Conservation (phyloP, 2,797 vertebrate genomes). For the Sebastes goodei region DNA sequence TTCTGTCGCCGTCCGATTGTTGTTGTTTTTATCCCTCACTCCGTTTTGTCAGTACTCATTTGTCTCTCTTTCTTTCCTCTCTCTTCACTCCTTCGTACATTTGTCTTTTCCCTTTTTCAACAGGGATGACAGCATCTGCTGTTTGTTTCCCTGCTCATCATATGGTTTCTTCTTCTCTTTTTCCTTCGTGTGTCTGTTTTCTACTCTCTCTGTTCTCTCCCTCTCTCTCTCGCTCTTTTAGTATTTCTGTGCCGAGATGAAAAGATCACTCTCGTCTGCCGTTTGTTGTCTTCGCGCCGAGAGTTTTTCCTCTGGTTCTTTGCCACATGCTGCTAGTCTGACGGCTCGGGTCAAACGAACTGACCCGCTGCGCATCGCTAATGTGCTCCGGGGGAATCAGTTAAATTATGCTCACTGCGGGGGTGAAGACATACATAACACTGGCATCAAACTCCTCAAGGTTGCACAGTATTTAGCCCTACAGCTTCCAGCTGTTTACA, state of each 20-base stretch:
- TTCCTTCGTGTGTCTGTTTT: background rate
- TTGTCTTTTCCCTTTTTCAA: background rate
- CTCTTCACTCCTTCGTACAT: background rate
- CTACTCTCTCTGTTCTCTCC: background rate
- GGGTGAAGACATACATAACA: conserved; percentile 57
- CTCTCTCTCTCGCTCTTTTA: background rate
- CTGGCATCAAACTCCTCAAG: conserved; percentile 66
- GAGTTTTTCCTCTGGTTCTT: conserved; percentile 51
- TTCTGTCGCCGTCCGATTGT: background rate
- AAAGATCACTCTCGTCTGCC: conserved; percentile 57
- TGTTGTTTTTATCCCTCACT: conserved; percentile 6
- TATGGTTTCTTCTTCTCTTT: background rate
- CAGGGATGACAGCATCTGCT: conserved; percentile 12
- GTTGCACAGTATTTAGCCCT: conserved; percentile 56
- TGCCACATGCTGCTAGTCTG: conserved; percentile 68
- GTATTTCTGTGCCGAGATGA: conserved; percentile 41
- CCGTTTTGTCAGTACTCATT: conserved; percentile 17
- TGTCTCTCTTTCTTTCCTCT: background rate
- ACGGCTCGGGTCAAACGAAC: conserved; percentile 68
- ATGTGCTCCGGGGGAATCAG: conserved; percentile 62
- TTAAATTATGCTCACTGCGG: conserved; percentile 72
- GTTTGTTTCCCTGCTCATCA: conserved; percentile 22
- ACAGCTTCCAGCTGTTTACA: conserved; percentile 64
- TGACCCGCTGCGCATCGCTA: conserved; percentile 63
- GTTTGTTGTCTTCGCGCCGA: conserved; percentile 48